Percentiles rank a stretch among this genome's conserved stretches.
These are phyloP conservation scores for Aphrophora alni DNA, from an alignment of 2,888 invertebrate species.

Conservation along the genomic window DNA sequence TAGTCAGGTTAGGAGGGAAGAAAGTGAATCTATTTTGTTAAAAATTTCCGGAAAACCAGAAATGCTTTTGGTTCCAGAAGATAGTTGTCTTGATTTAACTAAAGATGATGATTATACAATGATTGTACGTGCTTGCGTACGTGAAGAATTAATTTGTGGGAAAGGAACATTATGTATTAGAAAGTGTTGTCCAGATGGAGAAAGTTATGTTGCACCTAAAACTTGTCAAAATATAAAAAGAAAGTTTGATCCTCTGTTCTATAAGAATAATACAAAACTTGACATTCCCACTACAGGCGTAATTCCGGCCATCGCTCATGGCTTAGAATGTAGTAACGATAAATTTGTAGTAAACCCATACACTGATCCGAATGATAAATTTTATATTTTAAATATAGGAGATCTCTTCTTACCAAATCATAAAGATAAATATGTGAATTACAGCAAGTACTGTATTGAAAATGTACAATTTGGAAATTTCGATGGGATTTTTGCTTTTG, in stretches of 20 bases:
- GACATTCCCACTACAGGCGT: background rate
- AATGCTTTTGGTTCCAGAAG: constrained; percentile 45
- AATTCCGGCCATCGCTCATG: constrained; percentile 37
- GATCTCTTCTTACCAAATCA: constrained; percentile 45
- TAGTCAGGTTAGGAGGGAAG: constrained; percentile 38
- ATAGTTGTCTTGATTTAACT: constrained; percentile 53
- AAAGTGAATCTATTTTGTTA: constrained; percentile 44
- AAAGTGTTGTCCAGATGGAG: constrained; percentile 57
- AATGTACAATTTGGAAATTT: constrained; percentile 44
- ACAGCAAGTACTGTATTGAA: constrained; percentile 55
- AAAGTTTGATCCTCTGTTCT: constrained; percentile 10
- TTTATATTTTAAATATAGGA: constrained; percentile 52
- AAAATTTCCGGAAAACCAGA: constrained; percentile 30
- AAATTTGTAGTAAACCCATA: constrained; percentile 47
- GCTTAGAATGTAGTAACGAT: background rate
- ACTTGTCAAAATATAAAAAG: background rate
- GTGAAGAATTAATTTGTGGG: constrained; percentile 46
- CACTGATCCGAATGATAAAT: constrained; percentile 46
- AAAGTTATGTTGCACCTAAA: constrained; percentile 42
- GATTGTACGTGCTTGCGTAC: constrained; percentile 50
- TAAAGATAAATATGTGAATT: constrained; percentile 44
- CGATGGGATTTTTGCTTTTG: constrained; percentile 49
- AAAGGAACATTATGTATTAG: constrained; percentile 54
- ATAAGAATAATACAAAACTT: background rate
- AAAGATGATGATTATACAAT: constrained; percentile 42